phyloP scores from a whole-genome alignment of 2,113 vertebrate genomes.

The Mungos mungo region DNA sequence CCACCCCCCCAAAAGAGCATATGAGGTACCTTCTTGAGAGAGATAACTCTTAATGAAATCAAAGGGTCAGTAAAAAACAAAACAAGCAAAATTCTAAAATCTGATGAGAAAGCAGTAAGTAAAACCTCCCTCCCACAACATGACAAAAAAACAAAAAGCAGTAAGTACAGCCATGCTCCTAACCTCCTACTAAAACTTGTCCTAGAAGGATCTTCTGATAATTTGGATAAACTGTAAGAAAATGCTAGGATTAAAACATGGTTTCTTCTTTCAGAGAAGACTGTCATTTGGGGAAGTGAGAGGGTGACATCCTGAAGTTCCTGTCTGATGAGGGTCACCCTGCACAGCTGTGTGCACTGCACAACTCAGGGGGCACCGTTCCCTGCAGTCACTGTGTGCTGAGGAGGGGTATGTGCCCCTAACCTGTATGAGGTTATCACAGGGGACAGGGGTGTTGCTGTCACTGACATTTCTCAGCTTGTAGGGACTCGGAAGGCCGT shows the following conservation, averaged over 20 bases:
- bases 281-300: rapidly evolving
- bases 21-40: neutral
- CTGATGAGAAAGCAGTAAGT: neutral
- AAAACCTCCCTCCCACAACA: neutral
- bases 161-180: neutral
- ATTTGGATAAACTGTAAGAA: neutral
- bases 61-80: neutral
- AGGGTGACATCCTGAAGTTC: neutral
- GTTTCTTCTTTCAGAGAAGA: neutral
- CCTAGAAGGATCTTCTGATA: neutral
- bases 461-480: neutral
- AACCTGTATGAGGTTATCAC: neutral
- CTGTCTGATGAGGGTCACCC: neutral
- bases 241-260: neutral
- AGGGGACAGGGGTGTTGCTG: neutral
- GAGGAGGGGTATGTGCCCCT: neutral
- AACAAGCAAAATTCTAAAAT: neutral
- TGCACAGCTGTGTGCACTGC: neutral
- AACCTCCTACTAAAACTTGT: neutral
- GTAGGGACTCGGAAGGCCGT: no score
- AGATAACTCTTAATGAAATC: slow-evolving; percentile 5
- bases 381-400: neutral
- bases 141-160: neutral
- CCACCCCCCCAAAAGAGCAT: neutral
- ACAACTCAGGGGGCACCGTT: neutral